Evolutionary conservation across 1,140 invertebrate genomes (phyloP), one percentile per base, ranked within the genome.

Genomic region (Copidosoma floridanum): DNA sequence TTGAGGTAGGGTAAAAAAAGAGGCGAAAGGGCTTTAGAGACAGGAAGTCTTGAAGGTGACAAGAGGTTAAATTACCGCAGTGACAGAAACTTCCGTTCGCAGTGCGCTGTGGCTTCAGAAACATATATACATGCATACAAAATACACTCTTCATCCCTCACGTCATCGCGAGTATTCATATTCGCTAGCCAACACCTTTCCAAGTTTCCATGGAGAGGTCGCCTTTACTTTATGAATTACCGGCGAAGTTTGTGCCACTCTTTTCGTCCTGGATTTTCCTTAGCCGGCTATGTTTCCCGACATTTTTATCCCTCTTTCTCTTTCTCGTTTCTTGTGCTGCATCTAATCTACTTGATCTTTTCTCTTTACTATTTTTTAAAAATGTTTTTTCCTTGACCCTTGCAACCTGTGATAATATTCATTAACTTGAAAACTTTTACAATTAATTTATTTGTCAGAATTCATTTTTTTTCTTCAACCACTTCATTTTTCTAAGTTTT

Each of bases 221-320:
- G 61, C 57, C 55, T 61, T 56, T 62, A 65, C 64, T 65, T 59
- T 66, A 68, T 66, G 60, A 68, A 66, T 68, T 66, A 66, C 62
- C 58, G 56, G 35, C 51, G n/a, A 68, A 68, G 65, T 68, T 68
- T 66, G 35, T 24, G 14, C 44, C 6, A 18, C 35, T 24, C 43
- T 63, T 48, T 57, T 48, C 50, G 8, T 18, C 35, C 24, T 29
- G 35, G 44, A 59, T 53, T 63, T 59, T 59, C 50, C 23, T 20
- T 20, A 43, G n/a, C n/a, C n/a, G n/a, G n/a, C n/a, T n/a, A n/a
- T n/a, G n/a, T n/a, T n/a, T n/a, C 7, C 51, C 21, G 44, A 55
- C 43, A 21, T 16, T 59, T 52, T 52, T 40, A 26, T 44, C 14
- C 29, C 10, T n/a, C 29, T 12, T 12, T 12, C 29, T 12, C 29